Percentiles rank a stretch among this genome's conserved stretches.
These are phyloP conservation scores for Cygnus buccinator DNA, from an alignment of 2,113 vertebrate species.

Conservation along the genomic window DNA sequence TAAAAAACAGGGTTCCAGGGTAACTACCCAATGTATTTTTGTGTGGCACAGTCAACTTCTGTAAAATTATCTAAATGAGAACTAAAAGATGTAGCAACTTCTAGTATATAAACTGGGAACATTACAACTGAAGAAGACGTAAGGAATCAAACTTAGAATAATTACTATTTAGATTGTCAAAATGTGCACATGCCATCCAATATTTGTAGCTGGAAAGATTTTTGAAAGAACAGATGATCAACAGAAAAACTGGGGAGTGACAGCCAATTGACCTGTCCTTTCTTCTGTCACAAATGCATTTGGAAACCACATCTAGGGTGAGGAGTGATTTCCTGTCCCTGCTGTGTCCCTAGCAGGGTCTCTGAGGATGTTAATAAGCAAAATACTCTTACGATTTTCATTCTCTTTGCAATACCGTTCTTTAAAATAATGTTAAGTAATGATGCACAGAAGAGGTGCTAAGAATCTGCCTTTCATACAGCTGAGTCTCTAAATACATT, in stretches of 20 bases:
- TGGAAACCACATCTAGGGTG: neutral
- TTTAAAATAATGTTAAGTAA: neutral
- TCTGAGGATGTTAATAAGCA: neutral
- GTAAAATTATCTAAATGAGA: neutral
- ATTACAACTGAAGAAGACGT: neutral
- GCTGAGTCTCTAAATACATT: neutral
- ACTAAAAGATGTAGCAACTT: neutral
- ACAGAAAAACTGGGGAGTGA: neutral
- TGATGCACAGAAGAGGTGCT: neutral
- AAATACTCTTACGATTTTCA: neutral
- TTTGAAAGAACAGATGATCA: neutral
- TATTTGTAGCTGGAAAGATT: neutral
- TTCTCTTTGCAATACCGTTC: neutral
- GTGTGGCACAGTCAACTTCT: neutral
- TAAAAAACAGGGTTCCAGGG: neutral
- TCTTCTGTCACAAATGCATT: neutral
- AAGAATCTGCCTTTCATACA: neutral
- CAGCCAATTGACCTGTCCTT: neutral
- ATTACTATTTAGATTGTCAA: neutral
- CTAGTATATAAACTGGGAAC: neutral
- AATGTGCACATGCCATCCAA: neutral
- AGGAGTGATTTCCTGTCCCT: neutral
- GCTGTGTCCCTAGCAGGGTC: neutral
- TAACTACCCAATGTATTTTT: neutral
- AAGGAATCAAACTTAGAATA: neutral